These are phyloP conservation scores for Acrocephalus arundinaceus DNA, from an alignment of 2,113 vertebrate species.

Conservation along the genomic window DNA sequence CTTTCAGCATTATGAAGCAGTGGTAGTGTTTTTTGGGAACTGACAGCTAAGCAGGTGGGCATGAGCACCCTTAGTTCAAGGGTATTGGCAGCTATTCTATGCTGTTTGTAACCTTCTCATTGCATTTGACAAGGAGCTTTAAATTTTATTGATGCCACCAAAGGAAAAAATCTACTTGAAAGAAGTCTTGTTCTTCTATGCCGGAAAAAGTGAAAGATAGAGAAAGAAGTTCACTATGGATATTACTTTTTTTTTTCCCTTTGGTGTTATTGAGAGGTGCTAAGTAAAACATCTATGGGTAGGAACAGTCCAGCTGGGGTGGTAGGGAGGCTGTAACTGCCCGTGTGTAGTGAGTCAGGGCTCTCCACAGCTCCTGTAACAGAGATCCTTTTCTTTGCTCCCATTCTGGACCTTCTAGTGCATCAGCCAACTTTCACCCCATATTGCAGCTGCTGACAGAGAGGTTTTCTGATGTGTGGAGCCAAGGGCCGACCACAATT, in stretches of 20 bases:
- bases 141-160: neutral
- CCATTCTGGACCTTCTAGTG: constrained; percentile 20
- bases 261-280: neutral
- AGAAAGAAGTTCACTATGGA: neutral
- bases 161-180: neutral
- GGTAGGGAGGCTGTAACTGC: neutral
- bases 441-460: constrained; percentile 53
- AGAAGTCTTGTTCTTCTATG: neutral
- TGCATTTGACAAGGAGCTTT: neutral
- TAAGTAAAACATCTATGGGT: constrained; percentile 34
- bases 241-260: neutral
- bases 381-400: constrained; percentile 58
- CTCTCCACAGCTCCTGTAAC: constrained; percentile 22
- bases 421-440: constrained; percentile 53
- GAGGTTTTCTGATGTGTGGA: constrained; percentile 58
- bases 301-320: neutral
- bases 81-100: neutral
- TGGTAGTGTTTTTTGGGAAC: neutral
- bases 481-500: constrained; percentile 56
- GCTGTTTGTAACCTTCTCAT: neutral
- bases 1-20: neutral
- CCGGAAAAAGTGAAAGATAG: neutral
- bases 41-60: neutral
- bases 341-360: neutral
- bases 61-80: neutral